These are phyloP conservation scores for Heloderma charlesbogerti DNA, from an alignment of 2,113 vertebrate species.

Conservation along the genomic window DNA sequence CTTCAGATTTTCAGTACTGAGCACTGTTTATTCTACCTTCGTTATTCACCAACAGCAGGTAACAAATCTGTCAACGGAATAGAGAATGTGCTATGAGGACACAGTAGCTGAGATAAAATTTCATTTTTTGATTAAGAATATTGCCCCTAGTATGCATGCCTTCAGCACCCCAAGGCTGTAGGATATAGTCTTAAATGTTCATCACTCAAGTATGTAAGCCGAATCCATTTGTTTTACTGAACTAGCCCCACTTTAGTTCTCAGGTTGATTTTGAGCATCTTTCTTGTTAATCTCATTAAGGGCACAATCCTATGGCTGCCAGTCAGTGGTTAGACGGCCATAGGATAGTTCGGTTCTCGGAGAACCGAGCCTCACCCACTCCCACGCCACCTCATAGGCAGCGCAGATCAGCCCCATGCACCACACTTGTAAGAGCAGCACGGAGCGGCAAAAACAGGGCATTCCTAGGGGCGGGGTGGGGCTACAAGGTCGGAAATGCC, in stretches of 20 bases:
- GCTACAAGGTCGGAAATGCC: too few relatives aligned
- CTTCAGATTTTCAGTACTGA: background rate
- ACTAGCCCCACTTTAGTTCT: background rate
- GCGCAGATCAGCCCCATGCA: too few relatives aligned
- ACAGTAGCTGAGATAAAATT: background rate
- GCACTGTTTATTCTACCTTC: background rate
- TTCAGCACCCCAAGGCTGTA: background rate
- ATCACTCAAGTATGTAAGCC: background rate
- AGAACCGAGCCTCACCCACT: too few relatives aligned
- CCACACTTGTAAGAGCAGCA: too few relatives aligned
- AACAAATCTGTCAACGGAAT: background rate
- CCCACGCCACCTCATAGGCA: too few relatives aligned
- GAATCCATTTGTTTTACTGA: background rate
- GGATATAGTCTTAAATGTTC: background rate
- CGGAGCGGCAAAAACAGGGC: too few relatives aligned
- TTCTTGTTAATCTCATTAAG: background rate
- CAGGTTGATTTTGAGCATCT: background rate
- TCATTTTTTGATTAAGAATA: background rate
- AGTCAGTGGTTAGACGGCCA: too few relatives aligned
- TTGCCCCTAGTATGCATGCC: background rate
- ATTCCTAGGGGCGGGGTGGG: too few relatives aligned
- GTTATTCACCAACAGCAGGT: background rate
- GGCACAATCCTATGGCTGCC: too few relatives aligned
- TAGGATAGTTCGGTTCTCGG: too few relatives aligned
- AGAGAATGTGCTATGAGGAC: background rate